These are phyloP conservation scores for Trileptium ribeirensis DNA, from an alignment of 2,888 invertebrate species.

Conservation along the genomic window DNA sequence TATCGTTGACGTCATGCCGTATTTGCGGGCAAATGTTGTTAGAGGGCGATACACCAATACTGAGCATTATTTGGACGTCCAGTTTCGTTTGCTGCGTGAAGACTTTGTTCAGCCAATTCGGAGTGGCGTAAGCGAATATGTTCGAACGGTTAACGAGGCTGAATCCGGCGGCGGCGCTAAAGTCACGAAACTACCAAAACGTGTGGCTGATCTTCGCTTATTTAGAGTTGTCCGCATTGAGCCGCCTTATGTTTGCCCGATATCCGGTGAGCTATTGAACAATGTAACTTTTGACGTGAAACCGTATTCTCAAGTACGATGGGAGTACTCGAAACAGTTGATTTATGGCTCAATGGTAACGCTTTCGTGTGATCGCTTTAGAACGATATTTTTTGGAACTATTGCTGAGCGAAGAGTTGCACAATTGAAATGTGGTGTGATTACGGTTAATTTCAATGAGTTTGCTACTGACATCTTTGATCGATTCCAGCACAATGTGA, in stretches of 20 bases:
- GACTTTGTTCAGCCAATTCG: constrained; percentile 70
- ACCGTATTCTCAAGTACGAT: constrained; percentile 39
- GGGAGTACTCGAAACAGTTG: constrained; percentile 60
- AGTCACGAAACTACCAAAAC: neutral
- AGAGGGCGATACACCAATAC: constrained; percentile 62
- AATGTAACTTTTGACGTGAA: constrained; percentile 29
- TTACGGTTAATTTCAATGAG: constrained; percentile 12
- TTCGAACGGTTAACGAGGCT: neutral
- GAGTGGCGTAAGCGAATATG: constrained; percentile 58
- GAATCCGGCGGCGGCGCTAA: neutral
- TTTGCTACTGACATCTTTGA: neutral
- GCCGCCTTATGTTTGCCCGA: constrained; percentile 32
- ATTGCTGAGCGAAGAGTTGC: constrained; percentile 60
- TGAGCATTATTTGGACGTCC: constrained; percentile 70
- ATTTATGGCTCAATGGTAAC: constrained; percentile 68
- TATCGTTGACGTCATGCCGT: constrained; percentile 49
- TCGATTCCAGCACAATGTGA: neutral
- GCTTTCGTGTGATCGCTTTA: constrained; percentile 65
- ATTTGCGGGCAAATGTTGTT: constrained; percentile 60
- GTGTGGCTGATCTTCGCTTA: constrained; percentile 14
- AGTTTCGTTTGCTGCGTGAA: constrained; percentile 69
- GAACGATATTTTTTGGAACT: constrained; percentile 63
- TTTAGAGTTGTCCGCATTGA: constrained; percentile 29
- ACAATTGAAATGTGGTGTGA: constrained; percentile 56
- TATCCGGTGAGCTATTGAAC: constrained; percentile 34